Evolutionary conservation across 2,113 vertebrate genomes (phyloP).

Genomic region (Petrocephalus zakoni): DNA sequence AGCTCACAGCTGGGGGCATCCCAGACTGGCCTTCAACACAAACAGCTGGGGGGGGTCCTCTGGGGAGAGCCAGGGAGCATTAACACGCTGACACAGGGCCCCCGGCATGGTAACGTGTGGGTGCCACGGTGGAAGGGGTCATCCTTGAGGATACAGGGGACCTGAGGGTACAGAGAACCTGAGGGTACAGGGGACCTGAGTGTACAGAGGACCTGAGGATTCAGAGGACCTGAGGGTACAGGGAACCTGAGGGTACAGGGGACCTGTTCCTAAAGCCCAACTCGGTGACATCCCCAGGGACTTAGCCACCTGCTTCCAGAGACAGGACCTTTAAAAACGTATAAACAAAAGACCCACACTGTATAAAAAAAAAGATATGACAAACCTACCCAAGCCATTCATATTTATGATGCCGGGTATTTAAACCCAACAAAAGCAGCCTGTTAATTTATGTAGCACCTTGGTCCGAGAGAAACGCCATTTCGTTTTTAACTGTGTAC

Average conservation of each 20-base stretch:
- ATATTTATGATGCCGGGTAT: background rate
- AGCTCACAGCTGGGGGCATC: background rate
- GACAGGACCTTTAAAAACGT: background rate
- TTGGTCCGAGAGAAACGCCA: too few relatives aligned
- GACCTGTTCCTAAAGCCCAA: too few relatives aligned
- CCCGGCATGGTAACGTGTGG: background rate
- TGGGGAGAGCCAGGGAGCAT: background rate
- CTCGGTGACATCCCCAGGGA: background rate
- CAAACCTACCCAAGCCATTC: background rate
- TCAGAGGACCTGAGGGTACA: background rate
- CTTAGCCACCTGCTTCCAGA: background rate
- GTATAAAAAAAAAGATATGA: too few relatives aligned
- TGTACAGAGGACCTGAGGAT: too few relatives aligned
- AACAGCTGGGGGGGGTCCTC: background rate
- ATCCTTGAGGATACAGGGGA: background rate
- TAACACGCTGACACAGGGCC: background rate
- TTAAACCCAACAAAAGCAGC: background rate
- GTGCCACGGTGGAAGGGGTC: background rate
- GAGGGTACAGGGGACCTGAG: too few relatives aligned
- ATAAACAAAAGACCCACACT: background rate
- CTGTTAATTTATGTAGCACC: too few relatives aligned
- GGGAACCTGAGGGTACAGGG: background rate
- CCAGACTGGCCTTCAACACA: background rate
- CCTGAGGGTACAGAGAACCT: background rate
- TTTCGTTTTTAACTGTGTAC: too few relatives aligned